A percentile compares a stretch with the other conserved stretches of the same genome.
Evolutionary conservation across 2,888 invertebrate genomes (phyloP).

Genomic region (Calliopum simillimum): DNA sequence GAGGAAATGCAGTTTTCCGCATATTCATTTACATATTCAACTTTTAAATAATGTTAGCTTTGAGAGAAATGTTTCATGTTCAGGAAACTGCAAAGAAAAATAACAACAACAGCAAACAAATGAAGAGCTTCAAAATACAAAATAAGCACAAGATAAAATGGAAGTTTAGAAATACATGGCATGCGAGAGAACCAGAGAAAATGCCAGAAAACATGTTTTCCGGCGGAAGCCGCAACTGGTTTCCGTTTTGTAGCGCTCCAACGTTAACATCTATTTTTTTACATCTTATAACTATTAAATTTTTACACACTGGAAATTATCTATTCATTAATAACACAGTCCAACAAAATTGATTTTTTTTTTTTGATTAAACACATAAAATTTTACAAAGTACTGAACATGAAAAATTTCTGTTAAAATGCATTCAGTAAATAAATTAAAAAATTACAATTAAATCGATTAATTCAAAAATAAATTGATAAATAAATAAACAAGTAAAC

Average conservation of each 20-base stretch:
- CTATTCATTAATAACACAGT: too few species aligned
- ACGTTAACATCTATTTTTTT: not conserved
- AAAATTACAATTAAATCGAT: too few species aligned
- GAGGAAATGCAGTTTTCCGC: constrained; percentile 11
- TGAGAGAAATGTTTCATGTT: too few species aligned
- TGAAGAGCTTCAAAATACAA: not conserved
- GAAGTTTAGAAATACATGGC: not conserved
- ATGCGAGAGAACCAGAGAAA: constrained; percentile 1
- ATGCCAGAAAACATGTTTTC: constrained; percentile 23
- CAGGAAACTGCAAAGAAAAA: not conserved
- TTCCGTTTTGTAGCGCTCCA: constrained; percentile 11
- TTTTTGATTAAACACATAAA: too few species aligned
- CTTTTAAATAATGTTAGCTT: constrained; percentile 17
- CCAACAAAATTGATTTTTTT: too few species aligned
- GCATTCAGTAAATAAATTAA: too few species aligned
- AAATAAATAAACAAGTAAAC: too few species aligned
- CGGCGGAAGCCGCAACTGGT: constrained; percentile 27
- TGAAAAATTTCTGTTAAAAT: too few species aligned
- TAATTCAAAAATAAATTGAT: too few species aligned
- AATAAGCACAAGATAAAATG: not conserved
- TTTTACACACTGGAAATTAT: too few species aligned
- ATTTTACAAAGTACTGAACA: too few species aligned
- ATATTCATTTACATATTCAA: constrained; percentile 9
- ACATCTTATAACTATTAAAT: too few species aligned
- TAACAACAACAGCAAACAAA: not conserved